These are phyloP conservation scores for Seriola dumerili DNA, from an alignment of 2,113 vertebrate genomes.

Conservation along the genomic window DNA sequence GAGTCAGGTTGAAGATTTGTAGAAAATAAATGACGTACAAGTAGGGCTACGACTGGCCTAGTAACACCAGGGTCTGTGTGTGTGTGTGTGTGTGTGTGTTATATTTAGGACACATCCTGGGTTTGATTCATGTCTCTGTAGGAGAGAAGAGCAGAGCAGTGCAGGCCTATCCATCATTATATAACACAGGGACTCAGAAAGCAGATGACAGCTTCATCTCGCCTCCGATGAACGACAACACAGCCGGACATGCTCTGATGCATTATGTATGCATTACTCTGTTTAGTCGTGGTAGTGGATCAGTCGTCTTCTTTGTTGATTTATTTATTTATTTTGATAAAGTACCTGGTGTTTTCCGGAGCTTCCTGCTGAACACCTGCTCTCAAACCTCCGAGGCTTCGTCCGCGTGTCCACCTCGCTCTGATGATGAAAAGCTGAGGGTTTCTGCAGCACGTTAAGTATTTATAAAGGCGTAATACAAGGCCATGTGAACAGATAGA, in stretches of 20 bases:
- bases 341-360: background rate
- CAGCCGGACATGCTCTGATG: slow-evolving; percentile 31
- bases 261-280: slow-evolving; percentile 25
- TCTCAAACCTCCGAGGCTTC: background rate
- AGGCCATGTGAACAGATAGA: slow-evolving; percentile 77
- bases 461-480: slow-evolving; percentile 69
- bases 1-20: background rate
- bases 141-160: slow-evolving; percentile 43
- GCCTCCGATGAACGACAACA: slow-evolving; percentile 36
- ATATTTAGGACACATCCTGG: slow-evolving; percentile 61
- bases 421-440: background rate
- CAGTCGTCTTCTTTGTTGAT: background rate
- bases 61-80: slow-evolving; percentile 12
- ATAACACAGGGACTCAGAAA: slow-evolving; percentile 60
- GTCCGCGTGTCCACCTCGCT: slow-evolving; percentile 10
- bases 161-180: slow-evolving; percentile 65
- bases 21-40: slow-evolving; percentile 1
- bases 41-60: slow-evolving; percentile 41
- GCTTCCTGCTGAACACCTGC: background rate
- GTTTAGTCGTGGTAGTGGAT: background rate
- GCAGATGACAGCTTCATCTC: slow-evolving; percentile 67
- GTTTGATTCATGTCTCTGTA: slow-evolving; percentile 63
- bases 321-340: background rate
- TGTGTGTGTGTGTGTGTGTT: slow-evolving; percentile 6
- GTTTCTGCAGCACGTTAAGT: slow-evolving; percentile 49